A percentile compares a stretch with the other conserved stretches of the same genome.
These are phyloP conservation scores for Cephus cinctus DNA, from an alignment of 1,140 invertebrate genomes.

Conservation along the genomic window DNA sequence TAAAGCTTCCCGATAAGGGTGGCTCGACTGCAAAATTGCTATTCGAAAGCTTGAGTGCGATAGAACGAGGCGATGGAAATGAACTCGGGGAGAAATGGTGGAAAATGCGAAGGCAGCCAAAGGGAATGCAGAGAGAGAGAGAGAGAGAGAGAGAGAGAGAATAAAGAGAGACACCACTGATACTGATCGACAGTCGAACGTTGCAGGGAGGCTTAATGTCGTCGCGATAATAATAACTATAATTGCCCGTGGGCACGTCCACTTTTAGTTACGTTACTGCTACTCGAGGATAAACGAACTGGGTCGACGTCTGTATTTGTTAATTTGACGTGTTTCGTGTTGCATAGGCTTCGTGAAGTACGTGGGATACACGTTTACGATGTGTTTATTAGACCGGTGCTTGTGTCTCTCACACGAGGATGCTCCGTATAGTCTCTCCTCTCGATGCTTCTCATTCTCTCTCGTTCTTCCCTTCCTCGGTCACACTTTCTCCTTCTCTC, in stretches of 20 bases:
- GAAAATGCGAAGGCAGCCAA: background rate
- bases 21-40: no score
- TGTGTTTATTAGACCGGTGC: background rate
- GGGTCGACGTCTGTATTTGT: no score
- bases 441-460: no score
- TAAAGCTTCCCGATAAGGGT: no score
- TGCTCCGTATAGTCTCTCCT: background rate
- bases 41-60: no score
- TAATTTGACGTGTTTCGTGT: background rate
- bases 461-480: no score
- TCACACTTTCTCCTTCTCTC: no score
- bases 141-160: slow-evolving; percentile 2
- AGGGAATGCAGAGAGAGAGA: slow-evolving; percentile 4
- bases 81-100: background rate
- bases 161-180: background rate
- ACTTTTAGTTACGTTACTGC: no score
- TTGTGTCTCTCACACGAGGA: background rate
- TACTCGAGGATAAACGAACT: no score
- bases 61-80: slow-evolving; percentile 8
- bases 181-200: slow-evolving; percentile 5
- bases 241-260: no score
- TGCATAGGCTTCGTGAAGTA: background rate
- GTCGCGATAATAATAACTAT: no score
- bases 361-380: background rate
- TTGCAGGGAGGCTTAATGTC: no score